phyloP scores from a whole-genome alignment of 2,888 invertebrate species.

The Macrophya alboannulata region DNA sequence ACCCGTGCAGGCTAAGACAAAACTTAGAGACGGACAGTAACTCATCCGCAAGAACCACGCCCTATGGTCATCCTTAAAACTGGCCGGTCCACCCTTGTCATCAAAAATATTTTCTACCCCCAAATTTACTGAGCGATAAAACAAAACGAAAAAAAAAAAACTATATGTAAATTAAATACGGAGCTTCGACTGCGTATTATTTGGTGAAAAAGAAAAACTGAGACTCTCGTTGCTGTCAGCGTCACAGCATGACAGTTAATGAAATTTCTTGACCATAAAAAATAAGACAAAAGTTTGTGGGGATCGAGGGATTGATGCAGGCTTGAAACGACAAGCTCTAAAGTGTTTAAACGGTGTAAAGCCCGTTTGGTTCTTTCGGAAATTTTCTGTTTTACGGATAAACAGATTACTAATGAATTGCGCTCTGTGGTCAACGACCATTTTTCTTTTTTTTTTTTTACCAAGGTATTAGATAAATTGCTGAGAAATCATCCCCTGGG shows the following conservation, averaged over 20 bases:
- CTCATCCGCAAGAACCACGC: constrained; percentile 46
- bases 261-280: constrained; percentile 14
- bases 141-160: not conserved
- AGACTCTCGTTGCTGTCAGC: constrained; percentile 43
- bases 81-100: constrained; percentile 35
- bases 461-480: not conserved
- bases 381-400: not conserved
- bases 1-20: constrained; percentile 42
- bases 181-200: not conserved
- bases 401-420: not conserved
- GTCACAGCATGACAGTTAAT: constrained; percentile 26
- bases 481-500: constrained; percentile 9
- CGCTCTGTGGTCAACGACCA: not conserved
- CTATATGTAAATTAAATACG: constrained; percentile 38
- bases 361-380: not conserved
- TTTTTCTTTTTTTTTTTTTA: no score
- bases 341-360: not conserved
- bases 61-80: constrained; percentile 22
- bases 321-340: not conserved
- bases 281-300: not conserved
- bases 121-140: constrained; percentile 49
- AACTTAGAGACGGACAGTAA: constrained; percentile 31
- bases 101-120: constrained; percentile 39
- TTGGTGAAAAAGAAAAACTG: not conserved
- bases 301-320: not conserved